Evolutionary conservation across 2,888 invertebrate genomes (phyloP).

Genomic region (Tetropium fuscum): DNA sequence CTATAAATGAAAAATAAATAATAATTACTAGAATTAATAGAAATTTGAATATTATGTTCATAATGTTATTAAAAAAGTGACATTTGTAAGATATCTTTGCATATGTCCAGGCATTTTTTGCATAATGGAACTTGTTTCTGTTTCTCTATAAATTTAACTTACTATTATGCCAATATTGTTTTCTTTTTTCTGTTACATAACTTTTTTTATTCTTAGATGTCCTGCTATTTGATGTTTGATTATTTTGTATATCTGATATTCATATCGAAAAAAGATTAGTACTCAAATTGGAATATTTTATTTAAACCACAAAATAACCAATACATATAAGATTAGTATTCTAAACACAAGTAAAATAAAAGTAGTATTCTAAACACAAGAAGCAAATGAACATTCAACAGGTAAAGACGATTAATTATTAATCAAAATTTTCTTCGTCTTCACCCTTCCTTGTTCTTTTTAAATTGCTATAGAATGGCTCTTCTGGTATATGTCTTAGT

Average conservation of each 20-base stretch:
- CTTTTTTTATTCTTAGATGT: conserved; percentile 1
- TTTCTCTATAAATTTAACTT: background rate
- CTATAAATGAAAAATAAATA: background rate
- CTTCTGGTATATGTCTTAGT: background rate
- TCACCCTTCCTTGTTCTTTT: background rate
- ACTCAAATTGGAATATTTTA: background rate
- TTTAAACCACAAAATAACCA: background rate
- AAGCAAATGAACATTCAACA: background rate
- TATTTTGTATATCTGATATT: conserved; percentile 1
- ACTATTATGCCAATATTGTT: conserved; percentile 5
- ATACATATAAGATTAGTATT: background rate
- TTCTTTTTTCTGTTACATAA: background rate
- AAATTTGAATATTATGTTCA: background rate
- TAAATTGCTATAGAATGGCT: background rate
- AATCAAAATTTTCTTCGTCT: background rate
- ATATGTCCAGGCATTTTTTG: background rate
- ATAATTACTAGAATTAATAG: background rate
- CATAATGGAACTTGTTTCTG: background rate
- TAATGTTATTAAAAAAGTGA: background rate
- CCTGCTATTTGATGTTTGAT: conserved; percentile 9
- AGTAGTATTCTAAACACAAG: background rate
- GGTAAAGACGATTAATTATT: background rate
- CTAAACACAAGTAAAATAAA: background rate
- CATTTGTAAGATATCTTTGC: background rate
- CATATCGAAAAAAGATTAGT: background rate